Evolutionary conservation across 2,113 vertebrate genomes (phyloP).

Genomic region (Numenius arquata): DNA sequence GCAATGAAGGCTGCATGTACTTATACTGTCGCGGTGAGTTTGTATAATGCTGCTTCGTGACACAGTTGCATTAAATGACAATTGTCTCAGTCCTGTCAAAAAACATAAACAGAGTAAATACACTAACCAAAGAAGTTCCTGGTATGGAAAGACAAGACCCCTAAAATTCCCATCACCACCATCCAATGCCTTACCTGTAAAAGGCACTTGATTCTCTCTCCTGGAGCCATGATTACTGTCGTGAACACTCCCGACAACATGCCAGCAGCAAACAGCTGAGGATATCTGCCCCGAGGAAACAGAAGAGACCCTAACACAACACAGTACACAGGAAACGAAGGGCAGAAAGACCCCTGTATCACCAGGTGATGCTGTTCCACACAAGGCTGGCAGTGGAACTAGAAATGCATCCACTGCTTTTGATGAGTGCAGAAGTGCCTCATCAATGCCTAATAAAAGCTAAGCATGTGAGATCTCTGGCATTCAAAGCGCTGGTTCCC

Average conservation of each 20-base stretch:
- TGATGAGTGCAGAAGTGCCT: not conserved
- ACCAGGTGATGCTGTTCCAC: not conserved
- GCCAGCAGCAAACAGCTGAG: constrained; percentile 93
- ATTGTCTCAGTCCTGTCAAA: constrained; percentile 10
- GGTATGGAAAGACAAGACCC: not conserved
- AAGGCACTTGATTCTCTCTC: constrained; percentile 97
- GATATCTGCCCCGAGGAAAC: constrained; percentile 81
- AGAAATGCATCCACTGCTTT: not conserved
- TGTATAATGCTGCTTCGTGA: not conserved
- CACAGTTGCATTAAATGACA: not conserved
- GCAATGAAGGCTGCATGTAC: not conserved
- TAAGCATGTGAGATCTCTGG: not conserved
- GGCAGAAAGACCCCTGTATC: not conserved
- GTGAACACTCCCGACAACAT: constrained; percentile 97
- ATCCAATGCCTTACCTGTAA: constrained; percentile 83
- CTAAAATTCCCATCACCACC: not conserved
- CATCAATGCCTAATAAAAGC: not conserved
- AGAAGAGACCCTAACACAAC: constrained; percentile 11
- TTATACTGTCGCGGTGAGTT: not conserved
- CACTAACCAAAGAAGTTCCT: not conserved
- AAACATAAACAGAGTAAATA: not conserved
- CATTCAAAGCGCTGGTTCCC: not conserved
- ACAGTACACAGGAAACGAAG: not conserved
- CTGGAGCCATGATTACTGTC: constrained; percentile 96
- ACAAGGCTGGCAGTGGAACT: not conserved